Evolutionary conservation across 1,140 invertebrate genomes (phyloP).

Genomic region (Ceratosolen fusciceps): DNA sequence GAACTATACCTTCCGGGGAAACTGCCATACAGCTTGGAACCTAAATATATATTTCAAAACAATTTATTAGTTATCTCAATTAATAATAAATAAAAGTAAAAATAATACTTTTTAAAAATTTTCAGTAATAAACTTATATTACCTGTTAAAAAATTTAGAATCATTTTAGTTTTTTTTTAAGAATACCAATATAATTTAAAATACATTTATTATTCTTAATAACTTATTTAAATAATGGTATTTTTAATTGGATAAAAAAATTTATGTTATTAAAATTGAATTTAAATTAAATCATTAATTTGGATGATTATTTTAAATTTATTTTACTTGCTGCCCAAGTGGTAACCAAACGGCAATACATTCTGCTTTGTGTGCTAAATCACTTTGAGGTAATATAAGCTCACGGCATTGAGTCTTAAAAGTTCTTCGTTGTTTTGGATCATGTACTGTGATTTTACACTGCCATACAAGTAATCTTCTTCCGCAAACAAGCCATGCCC

Average conservation of each 20-base stretch:
- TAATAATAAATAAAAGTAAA: no score
- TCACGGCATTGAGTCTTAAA: constrained; percentile 80
- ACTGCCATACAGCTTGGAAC: constrained; percentile 91
- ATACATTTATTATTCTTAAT: neutral
- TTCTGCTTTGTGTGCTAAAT: constrained; percentile 91
- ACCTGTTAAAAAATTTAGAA: no score
- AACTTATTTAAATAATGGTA: neutral
- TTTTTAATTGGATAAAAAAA: constrained; percentile 14
- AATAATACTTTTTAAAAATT: no score
- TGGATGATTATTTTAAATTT: neutral
- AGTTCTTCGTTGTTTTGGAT: constrained; percentile 65
- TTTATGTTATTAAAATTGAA: neutral
- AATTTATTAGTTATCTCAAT: neutral
- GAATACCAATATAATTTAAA: neutral
- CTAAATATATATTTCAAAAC: constrained; percentile 59
- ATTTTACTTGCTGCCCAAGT: constrained; percentile 75
- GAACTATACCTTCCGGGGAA: constrained; percentile 91
- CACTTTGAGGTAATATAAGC: constrained; percentile 89
- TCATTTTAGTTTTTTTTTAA: no score
- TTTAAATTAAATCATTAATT: neutral
- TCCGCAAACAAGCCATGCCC: constrained; percentile 91
- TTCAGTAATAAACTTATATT: no score
- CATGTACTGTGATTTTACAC: constrained; percentile 74
- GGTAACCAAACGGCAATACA: constrained; percentile 85
- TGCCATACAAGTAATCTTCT: constrained; percentile 90